Percentiles rank a stretch among this genome's conserved stretches.
phyloP scores from a whole-genome alignment of 2,797 vertebrate species.

The Muraenolepis orangiensis region DNA sequence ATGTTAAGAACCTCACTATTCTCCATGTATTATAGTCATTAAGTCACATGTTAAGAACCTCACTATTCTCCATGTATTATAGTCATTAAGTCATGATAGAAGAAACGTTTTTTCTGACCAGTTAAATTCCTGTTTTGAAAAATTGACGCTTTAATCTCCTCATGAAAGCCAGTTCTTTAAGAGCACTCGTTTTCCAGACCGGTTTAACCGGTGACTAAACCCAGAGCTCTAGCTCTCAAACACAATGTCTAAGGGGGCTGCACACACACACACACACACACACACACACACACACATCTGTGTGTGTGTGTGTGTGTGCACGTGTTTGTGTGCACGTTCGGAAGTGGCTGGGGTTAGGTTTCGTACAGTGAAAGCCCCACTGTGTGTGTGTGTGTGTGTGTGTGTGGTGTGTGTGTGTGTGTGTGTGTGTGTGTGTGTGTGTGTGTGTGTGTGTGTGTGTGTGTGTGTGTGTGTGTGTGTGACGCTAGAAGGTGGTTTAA shows the following conservation, averaged over 20 bases:
- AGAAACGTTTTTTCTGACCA: not conserved
- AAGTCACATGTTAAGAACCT: not conserved
- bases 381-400: not conserved
- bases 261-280: too few species aligned
- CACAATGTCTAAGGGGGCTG: not conserved
- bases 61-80: not conserved
- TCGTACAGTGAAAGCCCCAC: not conserved
- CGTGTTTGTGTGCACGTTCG: not conserved
- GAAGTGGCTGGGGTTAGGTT: not conserved
- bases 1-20: not conserved
- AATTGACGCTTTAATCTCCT: not conserved
- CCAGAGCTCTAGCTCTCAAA: not conserved
- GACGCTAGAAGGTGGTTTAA: not conserved
- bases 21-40: not conserved
- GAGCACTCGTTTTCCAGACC: not conserved
- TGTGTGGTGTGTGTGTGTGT: not conserved
- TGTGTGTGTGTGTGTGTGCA: too few species aligned
- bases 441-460: too few species aligned
- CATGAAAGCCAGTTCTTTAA: not conserved
- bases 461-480: not conserved
- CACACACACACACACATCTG: too few species aligned
- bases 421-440: too few species aligned
- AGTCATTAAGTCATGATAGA: too few species aligned
- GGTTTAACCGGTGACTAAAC: not conserved
- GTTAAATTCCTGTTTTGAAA: not conserved